Base-by-base conservation (phyloP, 1,140 invertebrate genomes). In the Drosophila arizonae region DNA sequence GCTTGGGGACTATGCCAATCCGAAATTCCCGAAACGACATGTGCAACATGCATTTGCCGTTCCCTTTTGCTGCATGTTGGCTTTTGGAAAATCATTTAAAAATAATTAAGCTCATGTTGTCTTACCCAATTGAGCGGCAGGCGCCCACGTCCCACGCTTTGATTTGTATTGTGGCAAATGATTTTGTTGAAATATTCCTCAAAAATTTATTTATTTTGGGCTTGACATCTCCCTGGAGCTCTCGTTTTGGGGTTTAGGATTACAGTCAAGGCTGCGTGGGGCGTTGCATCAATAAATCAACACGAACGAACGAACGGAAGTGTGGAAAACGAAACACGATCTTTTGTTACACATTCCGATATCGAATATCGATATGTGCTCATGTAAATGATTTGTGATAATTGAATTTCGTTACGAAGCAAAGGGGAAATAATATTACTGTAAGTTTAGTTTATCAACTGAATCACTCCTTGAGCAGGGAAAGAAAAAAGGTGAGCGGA, bases 81-180 rank as follows among this genome's bases (percentile, higher is more conserved):
- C 21, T 24, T 65, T 15, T 73, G 26, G 64, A 46, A 74, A 84
- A 84, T 84, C 81, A 86, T 86, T 85, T 85, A 74, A 69, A 81
- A 85, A 81, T 81, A 85, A 85, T 85, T 85, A 85, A 81, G 78
- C 78, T 76, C 77, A 77, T 86, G 77, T 80, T 70, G 62, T 50
- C 60, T 61, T 57, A 6, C 39, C 45, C 54, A 71, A 64, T 50
- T 50, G 21, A 46, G 13, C 24, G 6, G 30, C 13, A 54, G 41
- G 43, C n/a, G 45, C 60, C 60, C 45, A 62, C 60, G 30, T 17
- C 8, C n/a, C n/a, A 46, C 17, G 43, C 15, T 46, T 48, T 33
- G 26, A 9, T 57, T 57, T 57, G 6, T 58, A 26, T 33, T 33
- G n/a, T 6, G 28, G 58, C 60, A 65, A 65, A 65, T 72, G 45